These are phyloP conservation scores for Cancer borealis DNA, from an alignment of 2,888 invertebrate genomes.

Conservation along the genomic window DNA sequence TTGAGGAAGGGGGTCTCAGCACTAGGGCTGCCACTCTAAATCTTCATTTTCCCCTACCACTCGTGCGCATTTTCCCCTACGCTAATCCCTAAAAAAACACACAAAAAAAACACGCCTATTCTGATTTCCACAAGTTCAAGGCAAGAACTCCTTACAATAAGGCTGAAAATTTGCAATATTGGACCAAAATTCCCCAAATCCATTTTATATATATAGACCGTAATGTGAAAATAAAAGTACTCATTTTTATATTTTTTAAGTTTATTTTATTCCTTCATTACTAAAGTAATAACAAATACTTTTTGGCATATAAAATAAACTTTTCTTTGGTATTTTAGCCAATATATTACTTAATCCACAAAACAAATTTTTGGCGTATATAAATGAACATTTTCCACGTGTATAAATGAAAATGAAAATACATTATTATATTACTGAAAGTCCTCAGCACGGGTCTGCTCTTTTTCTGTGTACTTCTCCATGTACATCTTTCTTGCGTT, in stretches of 20 bases:
- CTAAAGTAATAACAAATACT: too few species aligned
- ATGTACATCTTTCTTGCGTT: constrained; percentile 52
- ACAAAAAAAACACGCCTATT: too few species aligned
- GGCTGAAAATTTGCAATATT: neutral
- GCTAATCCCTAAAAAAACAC: too few species aligned
- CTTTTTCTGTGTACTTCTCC: constrained; percentile 46
- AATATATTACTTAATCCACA: neutral
- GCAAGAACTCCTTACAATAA: neutral
- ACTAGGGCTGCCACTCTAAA: too few species aligned
- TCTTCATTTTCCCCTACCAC: too few species aligned
- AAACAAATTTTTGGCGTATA: neutral
- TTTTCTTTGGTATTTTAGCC: constrained; percentile 28
- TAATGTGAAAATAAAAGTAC: constrained; percentile 39
- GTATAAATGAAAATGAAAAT: constrained; percentile 18
- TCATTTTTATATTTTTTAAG: neutral
- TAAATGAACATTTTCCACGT: neutral
- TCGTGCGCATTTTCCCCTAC: too few species aligned
- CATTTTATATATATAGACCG: constrained; percentile 30
- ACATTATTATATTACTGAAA: neutral
- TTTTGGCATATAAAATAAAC: constrained; percentile 9
- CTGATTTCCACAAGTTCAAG: too few species aligned
- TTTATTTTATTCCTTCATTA: neutral
- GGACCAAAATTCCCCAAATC: constrained; percentile 38
- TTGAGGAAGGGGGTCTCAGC: too few species aligned
- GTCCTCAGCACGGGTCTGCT: constrained; percentile 17